Percentiles rank a stretch among this genome's conserved stretches.
Evolutionary conservation across 2,113 vertebrate genomes (phyloP).

Genomic region (Neomonachus schauinslandi): DNA sequence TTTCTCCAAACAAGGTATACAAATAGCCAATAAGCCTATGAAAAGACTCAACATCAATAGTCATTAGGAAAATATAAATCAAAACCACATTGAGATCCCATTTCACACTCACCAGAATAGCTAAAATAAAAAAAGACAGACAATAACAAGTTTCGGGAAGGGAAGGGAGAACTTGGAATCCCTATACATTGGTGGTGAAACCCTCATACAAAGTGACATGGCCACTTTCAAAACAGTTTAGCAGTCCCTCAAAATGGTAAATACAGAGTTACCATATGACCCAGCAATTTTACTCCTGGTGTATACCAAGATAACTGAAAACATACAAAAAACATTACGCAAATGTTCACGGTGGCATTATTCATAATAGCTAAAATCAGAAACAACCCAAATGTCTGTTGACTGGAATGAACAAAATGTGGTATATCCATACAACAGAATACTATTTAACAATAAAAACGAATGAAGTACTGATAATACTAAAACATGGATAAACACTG

Average conservation of each 20-base stretch:
- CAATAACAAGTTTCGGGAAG: not conserved
- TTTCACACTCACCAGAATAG: not conserved
- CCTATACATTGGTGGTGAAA: not conserved
- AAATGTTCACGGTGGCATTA: not conserved
- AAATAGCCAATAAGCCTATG: not conserved
- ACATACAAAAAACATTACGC: not conserved
- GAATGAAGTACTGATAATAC: not conserved
- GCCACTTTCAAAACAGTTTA: not conserved
- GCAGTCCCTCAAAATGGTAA: not conserved
- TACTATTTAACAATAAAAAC: not conserved
- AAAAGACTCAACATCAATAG: not conserved
- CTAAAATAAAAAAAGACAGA: not conserved
- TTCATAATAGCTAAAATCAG: not conserved
- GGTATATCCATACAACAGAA: not conserved
- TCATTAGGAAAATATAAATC: not conserved
- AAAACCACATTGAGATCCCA: not conserved
- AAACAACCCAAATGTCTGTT: not conserved
- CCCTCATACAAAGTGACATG: not conserved
- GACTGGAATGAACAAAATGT: not conserved
- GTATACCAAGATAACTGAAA: not conserved
- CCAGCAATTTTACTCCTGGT: not conserved
- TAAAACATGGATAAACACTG: not conserved
- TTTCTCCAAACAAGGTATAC: not conserved
- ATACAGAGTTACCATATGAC: not conserved
- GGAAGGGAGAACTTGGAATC: not conserved